Base-by-base conservation (phyloP, 2,113 vertebrate genomes). In the Polypterus senegalus region DNA sequence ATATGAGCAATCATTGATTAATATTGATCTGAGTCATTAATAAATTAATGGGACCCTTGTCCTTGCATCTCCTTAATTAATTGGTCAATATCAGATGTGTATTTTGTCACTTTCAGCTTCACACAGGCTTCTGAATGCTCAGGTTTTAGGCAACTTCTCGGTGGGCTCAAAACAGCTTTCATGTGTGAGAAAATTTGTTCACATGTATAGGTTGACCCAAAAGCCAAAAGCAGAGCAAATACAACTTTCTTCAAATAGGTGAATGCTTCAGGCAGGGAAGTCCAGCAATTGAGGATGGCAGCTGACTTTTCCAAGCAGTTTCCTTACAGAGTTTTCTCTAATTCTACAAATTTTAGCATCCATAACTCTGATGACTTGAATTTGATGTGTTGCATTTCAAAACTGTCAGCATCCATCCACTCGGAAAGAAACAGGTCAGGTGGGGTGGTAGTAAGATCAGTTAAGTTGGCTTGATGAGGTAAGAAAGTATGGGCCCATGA, bases 401-500 rank as follows among this genome's bases (percentile, higher is more conserved):
- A 27, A 43, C 46, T 43, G 11, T 9, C 10, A 49, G 8, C 46
- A 52, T 49, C 59, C 58, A 61, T 11, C 49, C 49, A 53, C 3
- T 61, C 46, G n/a, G 49, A 46, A 10, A 60, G 46, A 60, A 46
- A 60, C 46, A 3, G 3, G 53, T 53, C 49, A 27, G 3, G 46
- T 45, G 48, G 45, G 8, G 48, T 61, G 48, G 44, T 48, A 27
- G 49, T 61, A 43, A 53, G 62, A 58, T n/a, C 60, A 46, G 48
- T 62, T 45, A 48, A 27, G 27, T 1, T 27, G 65, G 55, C 52
- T 65, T 65, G 47, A 61, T 65, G 46, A 65, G 59, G 10, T 61
- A 55, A 45, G 64, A 65, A 49, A 65, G 61, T 47, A 61, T 59
- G 11, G 48, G 63, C 46, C 63, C 63, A 47, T 55, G 61, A 11